Base-by-base conservation (phyloP, 2,113 vertebrate genomes). In the Garra rufa region DNA sequence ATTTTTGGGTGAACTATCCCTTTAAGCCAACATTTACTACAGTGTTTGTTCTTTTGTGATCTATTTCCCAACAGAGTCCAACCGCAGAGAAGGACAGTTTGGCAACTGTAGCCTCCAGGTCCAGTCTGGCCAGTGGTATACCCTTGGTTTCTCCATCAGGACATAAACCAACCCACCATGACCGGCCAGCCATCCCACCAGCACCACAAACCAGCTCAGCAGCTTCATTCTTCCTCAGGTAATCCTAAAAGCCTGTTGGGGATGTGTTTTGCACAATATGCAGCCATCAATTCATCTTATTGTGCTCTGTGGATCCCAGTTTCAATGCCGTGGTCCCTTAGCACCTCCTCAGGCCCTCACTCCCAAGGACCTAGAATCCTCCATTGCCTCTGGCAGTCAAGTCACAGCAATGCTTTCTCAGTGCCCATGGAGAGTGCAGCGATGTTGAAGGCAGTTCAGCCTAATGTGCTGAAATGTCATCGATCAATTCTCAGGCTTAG, bases 221-320 rank as follows among this genome's bases (percentile, higher is more conserved):
- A 48, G 52, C 85, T 14, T 85, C 88, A 14, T 88, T 88, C 83
- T 85, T 88, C 81, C 69, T 87, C 83, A 87, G 88, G 88, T 88
- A 76, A 30, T 59, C 17, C 24, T 34, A 65, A 59, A 52, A 50
- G 28, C 30, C 6, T 52, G 21, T 44, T 63, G 28, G 41, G 1
- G 13, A 48, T 57, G 21, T 83, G 17, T 21, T 57, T 55, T 6
- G 26, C 4, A 28, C 19, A 30, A 15, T 44, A 24, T 50, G 48
- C n/a, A 76, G 82, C 24, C 73, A 41, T 52, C 74, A 76, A 2
- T 83, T 48, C 28, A 48, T 19, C 50, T 17, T 41, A 48, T 30
- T 4, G 1, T n/a, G 65, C 65, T 71, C 21, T 3, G 10, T 28
- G 76, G 38, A 38, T 63, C 11, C 69, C 26, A 26, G 17, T 69